A percentile compares a stretch with the other conserved stretches of the same genome.
Evolutionary conservation across 2,888 invertebrate genomes (phyloP).

Genomic region (Idaea aversata): DNA sequence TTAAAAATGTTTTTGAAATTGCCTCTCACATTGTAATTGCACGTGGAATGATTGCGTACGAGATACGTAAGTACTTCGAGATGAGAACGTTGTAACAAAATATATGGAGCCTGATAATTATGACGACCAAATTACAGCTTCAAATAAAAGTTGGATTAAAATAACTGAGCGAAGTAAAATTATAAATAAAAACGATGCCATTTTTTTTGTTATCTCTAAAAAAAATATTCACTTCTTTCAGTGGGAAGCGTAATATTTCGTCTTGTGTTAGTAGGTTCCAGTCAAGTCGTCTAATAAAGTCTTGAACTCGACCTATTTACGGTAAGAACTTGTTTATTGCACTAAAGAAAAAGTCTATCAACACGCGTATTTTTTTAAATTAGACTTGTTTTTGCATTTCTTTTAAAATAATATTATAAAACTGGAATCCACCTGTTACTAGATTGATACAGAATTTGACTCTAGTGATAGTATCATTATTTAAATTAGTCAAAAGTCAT

Average conservation of each 20-base stretch:
- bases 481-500: not conserved
- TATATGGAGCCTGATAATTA: not conserved
- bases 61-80: not conserved
- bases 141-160: not conserved
- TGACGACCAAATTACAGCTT: constrained; percentile 1
- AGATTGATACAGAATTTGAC: not conserved
- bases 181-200: not conserved
- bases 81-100: not conserved
- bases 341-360: too few relatives aligned
- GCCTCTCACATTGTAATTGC: constrained; percentile 29
- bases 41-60: constrained; percentile 22
- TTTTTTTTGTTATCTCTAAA: not conserved
- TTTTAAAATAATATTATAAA: not conserved
- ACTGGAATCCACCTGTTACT: not conserved
- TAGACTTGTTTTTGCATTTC: not conserved
- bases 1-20: constrained; percentile 33
- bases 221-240: not conserved
- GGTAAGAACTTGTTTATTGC: too few relatives aligned
- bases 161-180: not conserved
- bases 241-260: too few relatives aligned
- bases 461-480: not conserved
- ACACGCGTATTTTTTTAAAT: not conserved
- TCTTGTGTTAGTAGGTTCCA: too few relatives aligned
- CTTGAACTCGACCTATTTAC: too few relatives aligned
- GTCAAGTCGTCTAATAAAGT: too few relatives aligned